Percentiles rank a stretch among this genome's conserved stretches.
Evolutionary conservation across 2,113 vertebrate genomes (phyloP).

Genomic region (Oreochromis aureus): DNA sequence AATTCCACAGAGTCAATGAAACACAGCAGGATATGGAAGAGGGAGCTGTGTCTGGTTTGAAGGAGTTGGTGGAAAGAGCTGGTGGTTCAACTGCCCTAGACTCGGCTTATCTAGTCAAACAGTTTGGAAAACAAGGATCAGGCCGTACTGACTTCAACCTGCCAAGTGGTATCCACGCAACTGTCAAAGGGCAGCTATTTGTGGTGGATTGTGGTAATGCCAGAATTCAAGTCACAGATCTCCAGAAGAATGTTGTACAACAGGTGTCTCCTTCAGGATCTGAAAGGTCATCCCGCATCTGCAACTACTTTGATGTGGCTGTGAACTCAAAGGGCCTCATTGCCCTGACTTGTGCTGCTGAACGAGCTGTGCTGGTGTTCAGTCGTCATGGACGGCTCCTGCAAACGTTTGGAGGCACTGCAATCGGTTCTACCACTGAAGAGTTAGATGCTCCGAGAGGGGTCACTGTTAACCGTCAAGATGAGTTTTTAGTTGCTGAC

Average conservation of each 20-base stretch:
- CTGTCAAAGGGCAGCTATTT: slow-evolving; percentile 70
- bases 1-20: slow-evolving; percentile 14
- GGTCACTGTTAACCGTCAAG: slow-evolving; percentile 60
- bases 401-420: slow-evolving; percentile 71
- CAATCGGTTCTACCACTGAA: slow-evolving; percentile 50
- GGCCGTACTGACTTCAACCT: slow-evolving; percentile 76
- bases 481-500: slow-evolving; percentile 78
- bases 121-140: slow-evolving; percentile 78
- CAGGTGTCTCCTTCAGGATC: slow-evolving; percentile 64
- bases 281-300: slow-evolving; percentile 59
- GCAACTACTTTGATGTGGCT: slow-evolving; percentile 79
- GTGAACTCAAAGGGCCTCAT: slow-evolving; percentile 76
- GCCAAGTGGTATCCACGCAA: slow-evolving; percentile 73
- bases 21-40: slow-evolving; percentile 17
- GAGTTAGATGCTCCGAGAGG: slow-evolving; percentile 76
- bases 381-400: slow-evolving; percentile 74
- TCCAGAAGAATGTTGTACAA: slow-evolving; percentile 71
- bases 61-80: slow-evolving; percentile 29
- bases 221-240: slow-evolving; percentile 73
- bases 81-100: slow-evolving; percentile 29
- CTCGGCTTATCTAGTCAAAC: slow-evolving; percentile 62
- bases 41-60: background rate
- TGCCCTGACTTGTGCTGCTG: slow-evolving; percentile 72
- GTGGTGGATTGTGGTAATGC: slow-evolving; percentile 80
- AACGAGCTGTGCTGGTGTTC: slow-evolving; percentile 73